Conservation (phyloP, 2,113 vertebrate species). For the Typhlomys cinereus region DNA sequence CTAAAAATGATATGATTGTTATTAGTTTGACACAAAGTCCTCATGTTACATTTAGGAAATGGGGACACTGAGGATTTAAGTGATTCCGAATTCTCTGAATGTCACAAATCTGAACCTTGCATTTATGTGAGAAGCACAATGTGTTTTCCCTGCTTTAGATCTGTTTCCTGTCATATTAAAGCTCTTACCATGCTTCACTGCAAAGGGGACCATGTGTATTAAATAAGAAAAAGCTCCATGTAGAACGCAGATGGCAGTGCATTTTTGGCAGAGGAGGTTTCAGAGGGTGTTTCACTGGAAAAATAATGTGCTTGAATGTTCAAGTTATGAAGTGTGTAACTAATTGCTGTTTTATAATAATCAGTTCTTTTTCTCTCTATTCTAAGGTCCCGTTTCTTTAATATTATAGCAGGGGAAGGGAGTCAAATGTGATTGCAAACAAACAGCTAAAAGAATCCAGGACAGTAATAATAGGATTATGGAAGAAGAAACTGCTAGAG, state of each 20-base stretch:
- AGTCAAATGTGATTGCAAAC: neutral
- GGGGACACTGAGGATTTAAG: neutral
- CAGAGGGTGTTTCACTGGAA: slow-evolving; percentile 70
- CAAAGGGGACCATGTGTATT: slow-evolving; percentile 70
- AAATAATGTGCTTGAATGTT: slow-evolving; percentile 67
- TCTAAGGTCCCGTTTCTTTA: slow-evolving; percentile 19
- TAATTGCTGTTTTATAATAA: slow-evolving; percentile 60
- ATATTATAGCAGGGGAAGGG: neutral
- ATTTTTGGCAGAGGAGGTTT: slow-evolving; percentile 69
- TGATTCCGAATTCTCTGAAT: slow-evolving; percentile 48
- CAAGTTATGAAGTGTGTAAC: slow-evolving; percentile 64
- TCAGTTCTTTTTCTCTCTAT: neutral
- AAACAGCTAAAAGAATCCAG: neutral
- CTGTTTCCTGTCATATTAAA: slow-evolving; percentile 80
- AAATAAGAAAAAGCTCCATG: slow-evolving; percentile 66
- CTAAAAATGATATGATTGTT: neutral
- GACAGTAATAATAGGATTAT: slow-evolving; percentile 5
- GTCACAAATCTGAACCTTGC: slow-evolving; percentile 63
- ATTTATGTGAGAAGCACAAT: slow-evolving; percentile 66
- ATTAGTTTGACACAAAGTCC: neutral
- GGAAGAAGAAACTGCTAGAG: slow-evolving; percentile 21
- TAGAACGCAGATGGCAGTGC: slow-evolving; percentile 70
- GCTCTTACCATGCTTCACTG: slow-evolving; percentile 62
- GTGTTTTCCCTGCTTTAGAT: slow-evolving; percentile 77
- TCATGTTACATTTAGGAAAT: neutral